A percentile compares a stretch with the other conserved stretches of the same genome.
phyloP scores from a whole-genome alignment of 1,140 invertebrate genomes.

The Aphelinus atriplicis region DNA sequence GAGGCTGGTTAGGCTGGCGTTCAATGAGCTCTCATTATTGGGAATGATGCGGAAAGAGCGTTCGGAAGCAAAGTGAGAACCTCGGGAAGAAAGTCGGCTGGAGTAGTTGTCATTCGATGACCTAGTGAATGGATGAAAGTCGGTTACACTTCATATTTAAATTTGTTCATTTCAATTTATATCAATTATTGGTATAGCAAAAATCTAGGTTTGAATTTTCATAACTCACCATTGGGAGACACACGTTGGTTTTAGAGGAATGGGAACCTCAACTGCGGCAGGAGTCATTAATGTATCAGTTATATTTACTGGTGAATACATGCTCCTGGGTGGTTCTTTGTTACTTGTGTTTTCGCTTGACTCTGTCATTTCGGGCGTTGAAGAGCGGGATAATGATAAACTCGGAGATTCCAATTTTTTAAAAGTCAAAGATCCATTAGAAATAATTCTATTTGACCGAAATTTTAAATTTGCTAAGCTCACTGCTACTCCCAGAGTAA shows the following conservation, averaged over 20 bases:
- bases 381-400: conserved; percentile 3
- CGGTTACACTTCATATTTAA: background rate
- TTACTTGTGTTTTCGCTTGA: conserved; percentile 2
- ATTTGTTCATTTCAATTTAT: background rate
- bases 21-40: conserved; percentile 36
- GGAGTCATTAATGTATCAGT: conserved; percentile 40
- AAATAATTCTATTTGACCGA: conserved; percentile 40
- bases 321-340: conserved; percentile 16
- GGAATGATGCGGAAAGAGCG: conserved; percentile 1
- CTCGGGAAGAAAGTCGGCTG: background rate
- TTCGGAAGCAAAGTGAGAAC: background rate
- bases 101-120: conserved; percentile 1
- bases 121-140: background rate
- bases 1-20: conserved; percentile 52
- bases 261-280: conserved; percentile 40
- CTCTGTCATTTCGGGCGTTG: conserved; percentile 14
- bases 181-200: background rate
- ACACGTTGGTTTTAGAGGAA: conserved; percentile 42
- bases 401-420: conserved; percentile 46
- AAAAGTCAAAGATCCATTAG: conserved; percentile 41
- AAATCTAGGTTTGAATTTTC: conserved; percentile 1
- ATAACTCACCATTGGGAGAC: conserved; percentile 44
- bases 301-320: conserved; percentile 45
- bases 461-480: conserved; percentile 53
- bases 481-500: conserved; percentile 40